phyloP scores from a whole-genome alignment of 1,140 invertebrate species.

The Aphaenogaster rudis region DNA sequence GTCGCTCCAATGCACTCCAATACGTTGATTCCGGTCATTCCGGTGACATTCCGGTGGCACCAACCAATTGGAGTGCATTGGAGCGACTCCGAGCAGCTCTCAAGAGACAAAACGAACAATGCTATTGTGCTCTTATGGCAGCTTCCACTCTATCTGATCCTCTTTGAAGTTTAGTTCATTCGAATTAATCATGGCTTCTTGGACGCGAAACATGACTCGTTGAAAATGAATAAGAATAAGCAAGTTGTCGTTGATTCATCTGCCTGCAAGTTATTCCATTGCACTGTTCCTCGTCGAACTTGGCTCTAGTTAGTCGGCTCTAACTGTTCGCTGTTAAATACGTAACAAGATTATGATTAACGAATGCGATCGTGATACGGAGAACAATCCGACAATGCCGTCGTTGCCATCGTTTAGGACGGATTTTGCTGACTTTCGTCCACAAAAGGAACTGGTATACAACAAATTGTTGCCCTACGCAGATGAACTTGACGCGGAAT shows the following conservation, averaged over 20 bases:
- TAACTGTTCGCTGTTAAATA: background rate
- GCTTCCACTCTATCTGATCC: too few relatives aligned
- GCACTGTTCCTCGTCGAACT: slow-evolving; percentile 11
- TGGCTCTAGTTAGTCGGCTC: background rate
- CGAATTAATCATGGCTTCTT: slow-evolving; percentile 64
- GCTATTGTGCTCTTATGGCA: too few relatives aligned
- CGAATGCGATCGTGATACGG: background rate
- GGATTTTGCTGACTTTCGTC: slow-evolving; percentile 13
- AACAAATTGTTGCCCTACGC: slow-evolving; percentile 91
- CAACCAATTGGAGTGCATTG: too few relatives aligned
- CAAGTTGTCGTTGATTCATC: slow-evolving; percentile 66
- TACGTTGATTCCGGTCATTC: too few relatives aligned
- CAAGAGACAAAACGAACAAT: too few relatives aligned
- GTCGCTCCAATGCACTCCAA: too few relatives aligned
- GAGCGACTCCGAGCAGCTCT: too few relatives aligned
- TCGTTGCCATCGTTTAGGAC: background rate
- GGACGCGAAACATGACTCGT: slow-evolving; percentile 69
- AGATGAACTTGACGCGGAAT: slow-evolving; percentile 89
- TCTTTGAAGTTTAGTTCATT: background rate
- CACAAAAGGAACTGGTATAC: slow-evolving; percentile 89
- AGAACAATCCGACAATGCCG: background rate
- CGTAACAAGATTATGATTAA: background rate
- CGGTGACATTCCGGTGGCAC: too few relatives aligned
- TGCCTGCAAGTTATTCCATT: slow-evolving; percentile 26
- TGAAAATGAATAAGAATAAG: slow-evolving; percentile 70